A percentile compares a stretch with the other conserved stretches of the same genome.
These are phyloP conservation scores for Brenthis hecate DNA, from an alignment of 2,888 invertebrate genomes.

Conservation along the genomic window DNA sequence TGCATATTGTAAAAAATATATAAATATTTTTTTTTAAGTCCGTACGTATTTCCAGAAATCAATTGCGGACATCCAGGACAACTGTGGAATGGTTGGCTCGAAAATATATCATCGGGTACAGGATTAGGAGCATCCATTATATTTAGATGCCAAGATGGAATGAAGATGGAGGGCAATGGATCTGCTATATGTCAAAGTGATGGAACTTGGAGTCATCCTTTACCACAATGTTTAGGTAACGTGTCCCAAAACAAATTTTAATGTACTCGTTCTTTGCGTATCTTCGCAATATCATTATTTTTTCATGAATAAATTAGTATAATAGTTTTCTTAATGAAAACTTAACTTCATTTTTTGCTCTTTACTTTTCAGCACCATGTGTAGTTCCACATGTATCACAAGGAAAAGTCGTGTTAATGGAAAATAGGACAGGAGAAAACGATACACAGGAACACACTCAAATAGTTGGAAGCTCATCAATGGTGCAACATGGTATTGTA, in stretches of 20 bases:
- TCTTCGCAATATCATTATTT: neutral
- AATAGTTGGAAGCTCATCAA: conserved; percentile 76
- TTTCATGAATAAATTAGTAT: neutral
- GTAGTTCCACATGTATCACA: conserved; percentile 94
- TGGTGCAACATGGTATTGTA: conserved; percentile 76
- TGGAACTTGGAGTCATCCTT: conserved; percentile 96
- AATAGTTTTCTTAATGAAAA: neutral
- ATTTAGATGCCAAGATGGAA: conserved; percentile 95
- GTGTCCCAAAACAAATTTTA: conserved; percentile 10
- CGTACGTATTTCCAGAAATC: conserved; percentile 87
- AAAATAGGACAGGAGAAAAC: conserved; percentile 78
- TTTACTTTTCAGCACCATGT: conserved; percentile 89
- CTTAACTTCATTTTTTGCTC: neutral
- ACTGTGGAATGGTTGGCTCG: conserved; percentile 97
- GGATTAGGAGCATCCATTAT: conserved; percentile 95
- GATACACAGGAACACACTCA: conserved; percentile 79
- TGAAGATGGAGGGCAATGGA: conserved; percentile 93
- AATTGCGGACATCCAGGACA: conserved; percentile 97
- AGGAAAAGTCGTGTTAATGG: conserved; percentile 86
- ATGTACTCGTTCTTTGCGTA: neutral
- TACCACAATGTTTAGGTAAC: conserved; percentile 94
- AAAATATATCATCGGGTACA: conserved; percentile 94
- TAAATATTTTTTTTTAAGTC: neutral
- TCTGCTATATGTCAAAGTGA: conserved; percentile 96
- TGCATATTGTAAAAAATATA: neutral